Percentiles rank a stretch among this genome's conserved stretches.
phyloP scores from a whole-genome alignment of 64 coral and sea anemone genomes.

The Dendronephthya gigantea region DNA sequence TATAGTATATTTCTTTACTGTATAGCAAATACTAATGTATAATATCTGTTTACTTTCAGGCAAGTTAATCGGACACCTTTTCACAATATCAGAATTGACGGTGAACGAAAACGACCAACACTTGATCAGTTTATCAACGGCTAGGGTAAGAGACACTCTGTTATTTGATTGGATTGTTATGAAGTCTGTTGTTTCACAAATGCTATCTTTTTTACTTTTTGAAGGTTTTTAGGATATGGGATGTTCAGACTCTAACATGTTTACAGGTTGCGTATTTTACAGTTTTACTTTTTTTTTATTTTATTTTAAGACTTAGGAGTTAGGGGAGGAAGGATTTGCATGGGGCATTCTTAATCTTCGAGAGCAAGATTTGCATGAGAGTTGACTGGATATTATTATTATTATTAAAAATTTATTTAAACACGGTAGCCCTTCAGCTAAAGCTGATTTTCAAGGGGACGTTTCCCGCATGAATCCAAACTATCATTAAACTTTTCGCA shows the following conservation, averaged over 20 bases:
- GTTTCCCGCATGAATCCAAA: no score
- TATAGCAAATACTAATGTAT: not conserved
- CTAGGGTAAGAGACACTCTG: conserved; percentile 40
- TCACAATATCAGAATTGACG: conserved; percentile 83
- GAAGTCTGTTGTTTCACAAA: not conserved
- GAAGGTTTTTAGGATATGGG: conserved; percentile 96
- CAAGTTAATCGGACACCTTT: conserved; percentile 81
- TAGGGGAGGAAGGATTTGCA: no score
- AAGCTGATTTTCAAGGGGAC: no score
- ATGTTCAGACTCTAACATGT: conserved; percentile 82
- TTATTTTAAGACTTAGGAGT: no score
- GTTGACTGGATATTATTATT: no score
- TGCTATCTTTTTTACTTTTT: not conserved
- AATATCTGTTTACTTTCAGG: conserved; percentile 28
- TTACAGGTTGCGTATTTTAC: conserved; percentile 53
- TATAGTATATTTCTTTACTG: no score
- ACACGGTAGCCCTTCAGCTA: no score
- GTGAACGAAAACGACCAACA: conserved; percentile 99
- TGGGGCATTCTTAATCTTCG: no score
- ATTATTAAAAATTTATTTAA: no score
- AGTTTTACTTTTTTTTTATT: no score
- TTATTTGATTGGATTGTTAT: not conserved
- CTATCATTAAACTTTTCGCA: no score
- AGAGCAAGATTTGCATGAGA: no score
- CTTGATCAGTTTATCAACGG: conserved; percentile 94